phyloP scores from a whole-genome alignment of 2,888 invertebrate species.

The Machimus atricapillus region DNA sequence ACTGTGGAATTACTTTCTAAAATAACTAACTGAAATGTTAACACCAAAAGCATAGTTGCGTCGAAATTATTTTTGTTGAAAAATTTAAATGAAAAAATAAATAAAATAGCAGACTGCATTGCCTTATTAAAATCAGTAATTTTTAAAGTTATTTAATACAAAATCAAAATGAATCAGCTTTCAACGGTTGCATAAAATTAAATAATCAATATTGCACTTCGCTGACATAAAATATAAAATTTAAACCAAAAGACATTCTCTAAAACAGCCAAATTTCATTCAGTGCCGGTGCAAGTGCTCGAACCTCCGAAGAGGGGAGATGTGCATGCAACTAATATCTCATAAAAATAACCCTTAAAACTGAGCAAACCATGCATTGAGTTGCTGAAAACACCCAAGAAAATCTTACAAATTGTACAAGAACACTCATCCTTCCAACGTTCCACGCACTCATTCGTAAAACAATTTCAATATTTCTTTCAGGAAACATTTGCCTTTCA shows the following conservation, averaged over 20 bases:
- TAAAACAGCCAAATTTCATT: neutral
- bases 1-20: neutral
- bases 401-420: neutral
- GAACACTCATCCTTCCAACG: neutral
- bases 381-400: neutral
- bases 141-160: neutral
- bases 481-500: neutral
- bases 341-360: neutral
- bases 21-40: neutral
- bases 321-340: neutral
- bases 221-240: neutral
- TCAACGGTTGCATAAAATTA: neutral
- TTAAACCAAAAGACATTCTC: neutral
- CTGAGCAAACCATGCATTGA: neutral
- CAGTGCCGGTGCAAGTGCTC: slow-evolving; percentile 6
- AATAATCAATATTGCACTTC: neutral
- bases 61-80: neutral
- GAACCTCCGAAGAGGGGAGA: neutral
- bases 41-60: neutral
- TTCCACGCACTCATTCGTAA: neutral
- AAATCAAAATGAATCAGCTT: neutral
- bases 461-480: neutral
- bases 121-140: neutral
- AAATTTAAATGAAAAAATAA: neutral
- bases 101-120: neutral